phyloP scores from a whole-genome alignment of 2,797 vertebrate species.

The Spinibarbus caldwelli region DNA sequence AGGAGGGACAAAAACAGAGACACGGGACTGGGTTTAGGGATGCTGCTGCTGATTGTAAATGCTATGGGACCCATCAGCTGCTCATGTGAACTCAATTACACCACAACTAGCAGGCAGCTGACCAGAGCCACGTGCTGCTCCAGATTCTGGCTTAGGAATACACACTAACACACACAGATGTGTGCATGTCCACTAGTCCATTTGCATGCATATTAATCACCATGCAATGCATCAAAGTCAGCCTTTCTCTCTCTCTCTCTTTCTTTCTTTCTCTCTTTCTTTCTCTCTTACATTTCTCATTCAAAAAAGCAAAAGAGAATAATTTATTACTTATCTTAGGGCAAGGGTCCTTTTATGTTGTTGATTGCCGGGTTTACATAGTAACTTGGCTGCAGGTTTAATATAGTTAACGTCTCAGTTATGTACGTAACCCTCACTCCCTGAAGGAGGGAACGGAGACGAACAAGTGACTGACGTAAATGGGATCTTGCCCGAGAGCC shows the following conservation, averaged over 20 bases:
- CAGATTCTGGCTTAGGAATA: constrained; percentile 21
- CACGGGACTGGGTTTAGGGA: constrained; percentile 61
- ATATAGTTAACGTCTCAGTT: no score
- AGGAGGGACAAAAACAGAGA: constrained; percentile 46
- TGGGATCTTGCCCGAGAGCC: no score
- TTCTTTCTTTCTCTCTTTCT: background rate
- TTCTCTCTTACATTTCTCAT: background rate
- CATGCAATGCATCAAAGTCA: background rate
- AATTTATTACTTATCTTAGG: background rate
- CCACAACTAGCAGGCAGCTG: constrained; percentile 71
- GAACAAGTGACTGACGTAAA: no score
- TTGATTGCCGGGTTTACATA: background rate
- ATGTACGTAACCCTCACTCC: no score
- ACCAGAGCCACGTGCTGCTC: constrained; percentile 56
- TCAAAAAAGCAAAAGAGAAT: background rate
- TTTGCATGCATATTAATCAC: background rate
- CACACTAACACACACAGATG: constrained; percentile 19
- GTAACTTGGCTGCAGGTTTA: background rate
- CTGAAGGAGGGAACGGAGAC: no score
- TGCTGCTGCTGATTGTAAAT: constrained; percentile 62
- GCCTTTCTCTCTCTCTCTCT: background rate
- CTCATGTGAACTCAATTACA: constrained; percentile 83
- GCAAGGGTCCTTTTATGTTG: background rate
- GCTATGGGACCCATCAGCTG: constrained; percentile 69
- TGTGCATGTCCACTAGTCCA: background rate